phyloP scores from a whole-genome alignment of 2,888 invertebrate species.

The Lymantria monacha region DNA sequence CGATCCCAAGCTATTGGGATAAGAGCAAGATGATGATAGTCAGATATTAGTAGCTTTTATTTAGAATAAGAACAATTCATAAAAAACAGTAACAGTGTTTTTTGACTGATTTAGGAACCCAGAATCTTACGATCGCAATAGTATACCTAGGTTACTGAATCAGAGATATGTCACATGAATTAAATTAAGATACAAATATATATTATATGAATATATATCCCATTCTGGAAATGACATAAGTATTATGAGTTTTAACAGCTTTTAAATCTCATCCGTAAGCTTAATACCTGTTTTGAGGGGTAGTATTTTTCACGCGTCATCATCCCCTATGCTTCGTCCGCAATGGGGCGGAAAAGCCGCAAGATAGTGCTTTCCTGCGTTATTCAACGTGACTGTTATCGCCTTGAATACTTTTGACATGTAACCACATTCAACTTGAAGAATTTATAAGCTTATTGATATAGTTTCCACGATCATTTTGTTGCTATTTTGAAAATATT shows the following conservation, averaged over 20 bases:
- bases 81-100: too few species aligned
- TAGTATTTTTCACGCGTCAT: slow-evolving; percentile 45
- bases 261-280: slow-evolving; percentile 25
- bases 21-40: too few species aligned
- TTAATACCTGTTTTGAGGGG: slow-evolving; percentile 33
- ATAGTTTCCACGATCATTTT: slow-evolving; percentile 7
- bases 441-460: slow-evolving; percentile 14
- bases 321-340: slow-evolving; percentile 32
- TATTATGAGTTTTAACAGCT: slow-evolving; percentile 11
- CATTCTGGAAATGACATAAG: too few species aligned
- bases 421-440: slow-evolving; percentile 16
- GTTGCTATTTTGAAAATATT: neutral
- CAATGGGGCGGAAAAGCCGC: slow-evolving; percentile 47
- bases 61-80: too few species aligned
- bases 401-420: slow-evolving; percentile 34
- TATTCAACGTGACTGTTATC: slow-evolving; percentile 20
- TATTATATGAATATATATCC: too few species aligned
- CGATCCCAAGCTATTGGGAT: too few species aligned
- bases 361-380: slow-evolving; percentile 39
- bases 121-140: too few species aligned
- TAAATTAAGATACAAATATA: too few species aligned
- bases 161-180: too few species aligned
- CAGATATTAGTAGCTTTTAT: too few species aligned
- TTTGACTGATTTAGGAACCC: too few species aligned
- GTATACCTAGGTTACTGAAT: too few species aligned